Evolutionary conservation across 35 echinoderm and acorn worm genomes (phyloP), one percentile per base, ranked within the genome.

Genomic region (Apostichopus californicus): DNA sequence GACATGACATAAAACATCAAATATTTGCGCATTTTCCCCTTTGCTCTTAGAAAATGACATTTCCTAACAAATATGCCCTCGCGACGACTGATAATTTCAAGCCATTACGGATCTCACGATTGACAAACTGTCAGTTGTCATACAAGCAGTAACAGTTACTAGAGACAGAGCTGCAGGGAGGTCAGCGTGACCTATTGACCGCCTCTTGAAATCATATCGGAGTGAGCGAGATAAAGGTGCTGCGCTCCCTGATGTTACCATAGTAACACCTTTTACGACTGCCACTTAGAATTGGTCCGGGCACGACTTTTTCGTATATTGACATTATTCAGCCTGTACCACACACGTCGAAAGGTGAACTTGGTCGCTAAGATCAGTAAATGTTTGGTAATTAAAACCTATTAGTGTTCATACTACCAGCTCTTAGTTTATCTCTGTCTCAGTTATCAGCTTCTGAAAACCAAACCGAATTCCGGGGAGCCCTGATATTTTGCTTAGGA

Each of bases 21-120:
- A 73, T 73, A 73, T 73, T 21, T 73, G 14, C 10, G 14, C 70
- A 73, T 73, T 18, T 75, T 21, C 20, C 2, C 34, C n/a, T 75
- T 24, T 20, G 17, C 20, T 75, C 71, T 75, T 75, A 7, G 17
- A 75, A 75, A 75, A 75, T 21, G 71, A 20, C 71, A 75, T 75
- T 75, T 75, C 17, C 71, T 6, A 75, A 22, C 71, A 75, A 75
- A 75, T 75, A 75, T 75, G 17, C 17, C 71, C 12, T 75, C 71
- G 8, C 20, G 71, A 20, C 71, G 71, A 75, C 71, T 75, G 71
- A 75, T 75, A 75, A 22, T 75, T 75, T 75, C n/a, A 75, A 75
- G 21, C 71, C 71, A 75, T 75, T 75, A 75, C 71, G n/a, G 1
- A 75, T 75, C 15, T 75, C 71, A 61, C 7, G 12, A 61, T 61